Percentiles rank a stretch among this genome's conserved stretches.
These are phyloP conservation scores for Peromyscus leucopus DNA, from an alignment of 2,113 vertebrate genomes.

Conservation along the genomic window DNA sequence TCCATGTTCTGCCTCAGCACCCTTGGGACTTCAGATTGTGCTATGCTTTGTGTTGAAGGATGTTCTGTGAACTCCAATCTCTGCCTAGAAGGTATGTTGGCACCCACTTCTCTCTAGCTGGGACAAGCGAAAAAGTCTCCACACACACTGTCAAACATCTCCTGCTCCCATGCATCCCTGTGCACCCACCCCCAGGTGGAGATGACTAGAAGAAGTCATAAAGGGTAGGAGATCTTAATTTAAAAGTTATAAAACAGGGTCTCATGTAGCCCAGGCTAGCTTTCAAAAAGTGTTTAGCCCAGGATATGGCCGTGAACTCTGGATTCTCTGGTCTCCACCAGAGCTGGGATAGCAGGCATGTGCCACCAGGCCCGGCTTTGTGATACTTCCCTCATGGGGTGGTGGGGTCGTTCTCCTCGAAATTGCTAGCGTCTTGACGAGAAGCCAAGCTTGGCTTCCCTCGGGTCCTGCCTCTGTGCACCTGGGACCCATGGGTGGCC, in stretches of 20 bases:
- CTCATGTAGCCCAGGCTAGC: not conserved
- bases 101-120: not conserved
- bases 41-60: not conserved
- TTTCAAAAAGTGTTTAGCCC: not conserved
- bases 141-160: not conserved
- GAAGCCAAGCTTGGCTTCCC: not conserved
- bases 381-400: not conserved
- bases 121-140: not conserved
- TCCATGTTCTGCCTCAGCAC: not conserved
- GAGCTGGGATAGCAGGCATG: not conserved
- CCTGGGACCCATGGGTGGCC: conserved; percentile 15
- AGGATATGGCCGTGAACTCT: not conserved
- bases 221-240: not conserved
- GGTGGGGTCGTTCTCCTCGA: not conserved
- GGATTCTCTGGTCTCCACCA: not conserved
- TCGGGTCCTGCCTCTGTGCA: not conserved
- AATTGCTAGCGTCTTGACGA: not conserved
- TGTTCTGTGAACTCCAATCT: not conserved
- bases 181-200: not conserved
- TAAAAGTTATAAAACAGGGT: not conserved
- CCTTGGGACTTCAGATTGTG: not conserved
- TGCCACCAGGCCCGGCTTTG: not conserved
- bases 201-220: not conserved
- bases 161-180: not conserved
- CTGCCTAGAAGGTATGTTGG: not conserved